Evolutionary conservation across 1,140 invertebrate species (phyloP), one percentile per base, ranked within the genome.

Genomic region (Anastrepha obliqua): DNA sequence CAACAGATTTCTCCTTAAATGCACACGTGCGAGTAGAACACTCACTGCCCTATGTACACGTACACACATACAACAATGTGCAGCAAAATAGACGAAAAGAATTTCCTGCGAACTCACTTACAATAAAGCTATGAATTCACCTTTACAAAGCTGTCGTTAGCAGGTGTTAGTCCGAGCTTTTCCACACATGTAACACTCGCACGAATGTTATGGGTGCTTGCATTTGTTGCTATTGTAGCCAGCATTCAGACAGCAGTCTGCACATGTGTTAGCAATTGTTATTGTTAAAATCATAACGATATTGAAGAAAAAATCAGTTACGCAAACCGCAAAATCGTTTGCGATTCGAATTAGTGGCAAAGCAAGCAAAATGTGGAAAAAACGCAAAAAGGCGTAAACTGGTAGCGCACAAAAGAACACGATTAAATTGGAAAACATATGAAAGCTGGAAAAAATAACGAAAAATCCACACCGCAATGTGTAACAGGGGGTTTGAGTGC

Each of bases 261-360:
- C 67, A 74, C 13, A 39, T 74, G 42, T 74, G 67, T 9, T 11
- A 44, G 42, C 42, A 74, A 17, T 11, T 81, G 74, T 29, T 81
- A 55, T 81, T 81, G 74, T 55, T 17, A 81, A 81, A 81, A 81
- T 81, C 74, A 47, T 81, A 55, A 17, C 44, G 47, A 58, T 55
- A 81, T 81, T 39, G 7, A 11, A 11, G 74, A 81, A 81, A 81
- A 81, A 81, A 55, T 74, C 67, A 74, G 67, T 74, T 44, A 58
- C 44, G 74, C 44, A 51, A 55, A 81, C n/a, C 74, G 47, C 44
- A 81, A 29, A 81, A 81, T 42, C 5, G 74, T 55, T 81, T 58
- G 44, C 74, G 44, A 81, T 55, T 55, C 74, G 47, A 55, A 81
- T 81, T 81, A 55, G 74, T 81, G 74, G 74, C 74, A 58, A 58